Percentiles rank a stretch among this genome's conserved stretches.
These are phyloP conservation scores for Shargacucullia verbasci DNA, from an alignment of 2,888 invertebrate genomes.

Conservation along the genomic window DNA sequence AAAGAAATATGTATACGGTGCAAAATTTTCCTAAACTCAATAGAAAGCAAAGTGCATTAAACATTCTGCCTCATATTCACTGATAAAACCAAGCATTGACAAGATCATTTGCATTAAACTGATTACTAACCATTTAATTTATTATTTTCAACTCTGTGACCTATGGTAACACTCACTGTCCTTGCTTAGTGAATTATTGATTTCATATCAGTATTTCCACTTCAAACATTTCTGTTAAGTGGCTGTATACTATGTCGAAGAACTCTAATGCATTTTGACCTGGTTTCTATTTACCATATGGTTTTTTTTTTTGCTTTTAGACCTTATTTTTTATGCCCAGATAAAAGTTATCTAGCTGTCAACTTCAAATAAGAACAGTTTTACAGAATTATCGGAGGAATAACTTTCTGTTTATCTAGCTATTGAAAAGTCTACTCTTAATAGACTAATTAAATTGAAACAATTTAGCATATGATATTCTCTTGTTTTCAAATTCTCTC, in stretches of 20 bases:
- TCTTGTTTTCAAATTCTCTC: no score
- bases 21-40: slow-evolving; percentile 6
- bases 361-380: no score
- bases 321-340: no score
- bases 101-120: slow-evolving; percentile 17
- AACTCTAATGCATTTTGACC: not conserved
- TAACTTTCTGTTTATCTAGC: no score
- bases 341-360: no score
- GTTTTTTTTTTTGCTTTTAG: no score
- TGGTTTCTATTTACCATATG: not conserved
- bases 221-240: slow-evolving; percentile 9
- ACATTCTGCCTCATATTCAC: slow-evolving; percentile 14
- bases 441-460: no score
- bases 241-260: not conserved
- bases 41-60: slow-evolving; percentile 14
- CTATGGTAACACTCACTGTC: slow-evolving; percentile 27
- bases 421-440: no score
- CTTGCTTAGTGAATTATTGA: slow-evolving; percentile 42
- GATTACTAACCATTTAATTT: slow-evolving; percentile 19
- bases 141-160: slow-evolving; percentile 35
- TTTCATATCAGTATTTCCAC: slow-evolving; percentile 20
- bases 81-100: slow-evolving; percentile 16
- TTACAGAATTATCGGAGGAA: no score
- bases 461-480: no score
- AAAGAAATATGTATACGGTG: no score